phyloP scores from a whole-genome alignment of 2,113 vertebrate genomes.

The Antigone vipio region DNA sequence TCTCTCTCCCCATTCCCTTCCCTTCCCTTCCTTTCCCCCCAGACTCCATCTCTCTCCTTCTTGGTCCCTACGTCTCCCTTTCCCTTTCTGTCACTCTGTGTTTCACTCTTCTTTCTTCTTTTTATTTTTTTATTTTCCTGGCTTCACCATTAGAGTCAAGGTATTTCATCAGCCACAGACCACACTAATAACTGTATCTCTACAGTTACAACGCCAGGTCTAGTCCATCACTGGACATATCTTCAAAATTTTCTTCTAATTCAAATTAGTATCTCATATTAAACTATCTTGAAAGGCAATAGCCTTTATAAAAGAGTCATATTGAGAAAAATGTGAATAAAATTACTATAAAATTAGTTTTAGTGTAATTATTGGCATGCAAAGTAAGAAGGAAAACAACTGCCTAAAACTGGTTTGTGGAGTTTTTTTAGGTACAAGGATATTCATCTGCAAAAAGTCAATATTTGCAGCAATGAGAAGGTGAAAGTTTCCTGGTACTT shows the following conservation, averaged over 20 bases:
- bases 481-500: neutral
- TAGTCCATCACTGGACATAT: neutral
- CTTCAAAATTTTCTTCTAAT: neutral
- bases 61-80: neutral
- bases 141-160: neutral
- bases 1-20: too few relatives aligned
- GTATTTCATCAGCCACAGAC: neutral
- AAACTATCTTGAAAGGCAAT: neutral
- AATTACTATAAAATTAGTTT: neutral
- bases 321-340: neutral
- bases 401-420: neutral
- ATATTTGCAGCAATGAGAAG: neutral
- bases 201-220: neutral
- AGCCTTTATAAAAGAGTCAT: neutral
- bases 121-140: neutral
- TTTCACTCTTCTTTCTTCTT: neutral
- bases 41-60: neutral
- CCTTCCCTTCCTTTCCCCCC: too few relatives aligned
- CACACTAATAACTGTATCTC: neutral
- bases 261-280: neutral
- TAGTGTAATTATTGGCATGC: neutral
- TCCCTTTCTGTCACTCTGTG: neutral
- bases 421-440: neutral
- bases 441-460: neutral
- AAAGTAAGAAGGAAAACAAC: neutral